Evolutionary conservation across 2,797 vertebrate genomes (phyloP), one percentile per base, ranked within the genome.

Genomic region (Gallinago solitaria): DNA sequence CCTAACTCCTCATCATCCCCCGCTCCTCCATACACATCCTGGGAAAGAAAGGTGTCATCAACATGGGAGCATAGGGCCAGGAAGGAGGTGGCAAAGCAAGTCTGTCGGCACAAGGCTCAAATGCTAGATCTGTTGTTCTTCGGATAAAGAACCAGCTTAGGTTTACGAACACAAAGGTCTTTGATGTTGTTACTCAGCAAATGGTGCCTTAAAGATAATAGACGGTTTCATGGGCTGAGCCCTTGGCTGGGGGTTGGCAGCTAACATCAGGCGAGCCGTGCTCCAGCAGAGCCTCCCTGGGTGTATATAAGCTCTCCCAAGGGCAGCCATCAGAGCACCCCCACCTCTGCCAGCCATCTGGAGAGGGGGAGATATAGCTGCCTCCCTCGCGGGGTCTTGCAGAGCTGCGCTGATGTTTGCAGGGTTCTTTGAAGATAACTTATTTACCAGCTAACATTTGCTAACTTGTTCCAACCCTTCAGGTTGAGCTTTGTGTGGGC

Each of bases 231-330:
- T 1, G 17, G 51, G 41, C 63, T 48, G 48, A 88, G 35, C 39
- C 30, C 60, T 70, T 35, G 39, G 41, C 77, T 92, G 83, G 71
- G 57, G 23, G 35, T 9, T 27, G 81, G 37, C 64, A 75, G 73
- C 59, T 75, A 37, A 48, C 0, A 1, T 15, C 0, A 0, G n/a
- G 53, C 0, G 0, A 85, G 59, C 54, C 0, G 0, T 74, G 48
- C 39, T 56, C 28, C 2, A 4, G 71, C 54, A 70, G 35, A 68
- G 35, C 28, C 53, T 35, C 33, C 48, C 33, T 78, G 4, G 0
- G 30, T 0, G 2, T 12, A 9, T 0, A 0, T 5, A 11, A 63
- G 25, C 48, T 83, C 56, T 89, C 65, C 51, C 0, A 4, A 53
- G 35, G 61, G 19, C 27, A 53, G 39, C 57, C 27, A 4, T 2